Percentiles rank a stretch among this genome's conserved stretches.
phyloP scores from a whole-genome alignment of 2,888 invertebrate genomes.

The Mesorhabditis sp. region DNA sequence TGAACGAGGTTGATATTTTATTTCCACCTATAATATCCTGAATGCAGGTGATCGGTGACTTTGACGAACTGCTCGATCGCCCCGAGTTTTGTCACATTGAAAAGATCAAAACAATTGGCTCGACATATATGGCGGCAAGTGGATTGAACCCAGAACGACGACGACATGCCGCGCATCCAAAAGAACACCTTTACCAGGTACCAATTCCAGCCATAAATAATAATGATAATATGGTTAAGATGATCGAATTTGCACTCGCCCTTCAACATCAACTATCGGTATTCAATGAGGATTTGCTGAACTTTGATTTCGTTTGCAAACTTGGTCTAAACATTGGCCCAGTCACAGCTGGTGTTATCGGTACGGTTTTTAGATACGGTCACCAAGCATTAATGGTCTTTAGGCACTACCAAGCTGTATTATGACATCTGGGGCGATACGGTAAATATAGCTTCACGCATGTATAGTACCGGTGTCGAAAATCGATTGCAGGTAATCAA shows the following conservation, averaged over 20 bases:
- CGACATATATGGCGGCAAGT: constrained; percentile 95
- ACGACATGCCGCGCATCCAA: constrained; percentile 60
- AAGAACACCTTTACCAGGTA: constrained; percentile 56
- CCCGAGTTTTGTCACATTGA: constrained; percentile 71
- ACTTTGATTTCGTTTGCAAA: constrained; percentile 77
- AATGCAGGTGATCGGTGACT: constrained; percentile 76
- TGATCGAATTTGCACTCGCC: constrained; percentile 88
- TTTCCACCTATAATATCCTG: background rate
- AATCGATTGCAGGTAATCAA: constrained; percentile 69
- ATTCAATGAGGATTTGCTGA: constrained; percentile 83
- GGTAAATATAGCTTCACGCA: constrained; percentile 90
- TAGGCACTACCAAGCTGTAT: constrained; percentile 78
- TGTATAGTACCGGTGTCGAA: constrained; percentile 90
- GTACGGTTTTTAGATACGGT: constrained; percentile 57
- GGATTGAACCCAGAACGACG: constrained; percentile 81
- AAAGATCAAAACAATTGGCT: constrained; percentile 76
- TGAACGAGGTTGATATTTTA: constrained; percentile 72
- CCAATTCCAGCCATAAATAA: background rate
- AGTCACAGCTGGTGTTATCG: constrained; percentile 84
- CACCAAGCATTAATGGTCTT: no score
- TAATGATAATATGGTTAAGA: constrained; percentile 61
- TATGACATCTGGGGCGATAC: constrained; percentile 99
- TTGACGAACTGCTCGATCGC: constrained; percentile 82
- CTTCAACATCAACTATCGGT: constrained; percentile 82
- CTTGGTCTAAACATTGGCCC: constrained; percentile 80